Evolutionary conservation across 2,797 vertebrate genomes (phyloP).

Genomic region (Emydoidea blandingii): DNA sequence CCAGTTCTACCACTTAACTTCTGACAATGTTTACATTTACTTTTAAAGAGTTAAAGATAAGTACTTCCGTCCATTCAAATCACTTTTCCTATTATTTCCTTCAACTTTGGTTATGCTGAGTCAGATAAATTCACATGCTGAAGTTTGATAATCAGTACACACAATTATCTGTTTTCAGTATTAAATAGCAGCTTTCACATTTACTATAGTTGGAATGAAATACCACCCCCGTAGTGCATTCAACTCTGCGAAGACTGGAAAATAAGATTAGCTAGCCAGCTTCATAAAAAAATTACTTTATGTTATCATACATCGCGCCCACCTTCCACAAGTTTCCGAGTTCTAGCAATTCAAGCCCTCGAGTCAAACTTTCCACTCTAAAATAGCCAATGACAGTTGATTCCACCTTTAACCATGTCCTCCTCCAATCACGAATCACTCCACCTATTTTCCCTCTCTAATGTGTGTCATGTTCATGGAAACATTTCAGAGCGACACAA

Average conservation of each 20-base stretch:
- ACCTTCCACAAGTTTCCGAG: background rate
- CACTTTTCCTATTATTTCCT: background rate
- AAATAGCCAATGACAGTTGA: background rate
- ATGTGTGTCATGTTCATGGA: rapidly evolving
- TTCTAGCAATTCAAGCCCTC: rapidly evolving
- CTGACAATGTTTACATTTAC: background rate
- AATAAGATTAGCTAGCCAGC: background rate
- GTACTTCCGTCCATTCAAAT: background rate
- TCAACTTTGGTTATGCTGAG: background rate
- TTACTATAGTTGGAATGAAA: background rate
- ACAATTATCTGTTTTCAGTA: background rate
- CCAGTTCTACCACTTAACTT: background rate
- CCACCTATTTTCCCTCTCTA: background rate
- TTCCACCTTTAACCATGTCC: background rate
- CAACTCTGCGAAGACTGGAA: constrained; percentile 16
- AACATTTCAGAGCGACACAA: rapidly evolving
- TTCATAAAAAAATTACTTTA: background rate
- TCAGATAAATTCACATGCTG: background rate
- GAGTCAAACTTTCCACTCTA: background rate
- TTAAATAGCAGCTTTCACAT: background rate
- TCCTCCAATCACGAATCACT: background rate
- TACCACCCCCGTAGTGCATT: background rate
- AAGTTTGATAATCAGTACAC: background rate
- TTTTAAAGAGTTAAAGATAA: background rate
- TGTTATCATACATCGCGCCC: background rate